Evolutionary conservation across 2,888 invertebrate genomes (phyloP).

Genomic region (Ochropleura leucogaster): DNA sequence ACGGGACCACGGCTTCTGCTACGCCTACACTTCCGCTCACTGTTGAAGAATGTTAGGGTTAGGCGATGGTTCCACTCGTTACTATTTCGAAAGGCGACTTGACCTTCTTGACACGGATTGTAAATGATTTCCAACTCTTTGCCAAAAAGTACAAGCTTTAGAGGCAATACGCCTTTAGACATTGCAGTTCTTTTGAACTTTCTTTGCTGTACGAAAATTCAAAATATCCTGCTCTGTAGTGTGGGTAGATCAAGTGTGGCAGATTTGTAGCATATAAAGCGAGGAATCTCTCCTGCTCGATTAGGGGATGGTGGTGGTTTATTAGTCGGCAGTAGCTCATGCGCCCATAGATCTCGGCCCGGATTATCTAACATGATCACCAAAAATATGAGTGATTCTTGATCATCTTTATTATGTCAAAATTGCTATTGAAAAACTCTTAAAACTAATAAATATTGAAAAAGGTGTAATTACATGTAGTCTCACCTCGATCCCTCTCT

Average conservation of each 20-base stretch:
- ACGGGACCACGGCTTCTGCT: constrained; percentile 92
- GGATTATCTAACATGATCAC: neutral
- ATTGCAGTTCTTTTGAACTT: neutral
- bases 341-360: neutral
- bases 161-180: neutral
- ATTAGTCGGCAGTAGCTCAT: neutral
- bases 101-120: neutral
- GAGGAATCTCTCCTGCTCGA: neutral
- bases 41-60: constrained; percentile 47
- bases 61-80: neutral
- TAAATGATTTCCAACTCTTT: neutral
- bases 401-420: neutral
- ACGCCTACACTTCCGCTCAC: constrained; percentile 87
- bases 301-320: neutral
- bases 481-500: constrained; percentile 94
- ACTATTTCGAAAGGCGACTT: neutral
- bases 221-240: neutral
- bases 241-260: neutral
- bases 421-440: neutral
- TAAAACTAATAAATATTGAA: constrained; percentile 53
- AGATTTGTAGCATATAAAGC: neutral
- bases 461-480: constrained; percentile 54
- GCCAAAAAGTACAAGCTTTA: neutral
- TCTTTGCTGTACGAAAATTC: neutral
- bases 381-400: too few relatives aligned